Base-by-base conservation (phyloP, 1,140 invertebrate genomes). In the Danaus plexippus region DNA sequence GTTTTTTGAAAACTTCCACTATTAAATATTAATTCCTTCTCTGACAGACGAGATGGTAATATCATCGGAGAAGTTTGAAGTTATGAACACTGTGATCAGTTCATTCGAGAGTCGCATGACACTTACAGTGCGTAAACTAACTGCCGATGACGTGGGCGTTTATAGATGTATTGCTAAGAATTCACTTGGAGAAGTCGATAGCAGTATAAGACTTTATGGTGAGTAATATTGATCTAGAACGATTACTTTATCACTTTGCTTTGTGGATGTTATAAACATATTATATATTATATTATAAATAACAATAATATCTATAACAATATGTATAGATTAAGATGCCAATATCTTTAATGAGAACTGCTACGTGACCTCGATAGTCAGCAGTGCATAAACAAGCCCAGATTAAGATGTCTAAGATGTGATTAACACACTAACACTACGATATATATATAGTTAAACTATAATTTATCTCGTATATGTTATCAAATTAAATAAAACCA, bases 101-200 rank as follows among this genome's bases (percentile, higher is more conserved):
- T 87, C 91, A 49, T 96, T 96, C 73, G 94, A 96, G 77, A 92
- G 94, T 7, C 91, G 91, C 55, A 96, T 98, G 93, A 90, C 91
- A 47, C 88, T 98, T 59, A 93, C 90, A 44, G 95, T 99, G 58
- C 89, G 91, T 22, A 90, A 93, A 72, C 89, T 98, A 46, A 91
- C 94, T 49, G 88, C 90, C 59, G 88, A 91, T 18, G 96, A 99
- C 80, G 91, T 94, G 43, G 96, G 96, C 12, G 92, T 91, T 0
- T 97, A 97, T 87, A 89, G 90, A 48, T 98, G 97, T 75, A 92
- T 96, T 43, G 95, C 96, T 5, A 96, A 96, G 71, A 98, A 98
- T 88, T 94, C 94, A 3, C 88, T 97, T 2, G 96, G 96, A 1
- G 94, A 94, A 76, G 95, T 96, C 18, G 94, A 96, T 71, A 95